Evolutionary conservation across 2,888 invertebrate species (phyloP).

Genomic region (Pyrrhia umbra): DNA sequence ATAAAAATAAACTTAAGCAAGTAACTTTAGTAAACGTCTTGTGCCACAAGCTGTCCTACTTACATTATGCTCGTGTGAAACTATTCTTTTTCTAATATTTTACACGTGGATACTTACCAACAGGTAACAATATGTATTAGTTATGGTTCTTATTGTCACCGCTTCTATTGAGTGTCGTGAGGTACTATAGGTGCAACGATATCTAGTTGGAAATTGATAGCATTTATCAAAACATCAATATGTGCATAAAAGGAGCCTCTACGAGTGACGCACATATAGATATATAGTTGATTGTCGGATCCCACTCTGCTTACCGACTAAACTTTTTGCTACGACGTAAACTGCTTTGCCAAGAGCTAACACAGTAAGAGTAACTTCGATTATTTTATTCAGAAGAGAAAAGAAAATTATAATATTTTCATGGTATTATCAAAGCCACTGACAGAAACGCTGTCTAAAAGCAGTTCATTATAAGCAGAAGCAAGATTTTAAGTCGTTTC

Average conservation of each 20-base stretch:
- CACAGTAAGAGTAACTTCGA: too few species aligned
- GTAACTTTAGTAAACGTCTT: background rate
- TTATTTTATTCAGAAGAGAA: too few species aligned
- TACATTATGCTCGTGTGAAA: slow-evolving; percentile 18
- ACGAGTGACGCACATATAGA: too few species aligned
- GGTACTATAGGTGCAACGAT: background rate
- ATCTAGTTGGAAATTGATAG: background rate
- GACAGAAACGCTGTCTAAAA: too few species aligned
- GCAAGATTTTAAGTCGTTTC: background rate
- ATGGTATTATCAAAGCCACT: too few species aligned
- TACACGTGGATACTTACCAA: slow-evolving; percentile 29
- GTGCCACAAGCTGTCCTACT: slow-evolving; percentile 13
- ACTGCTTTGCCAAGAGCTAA: too few species aligned
- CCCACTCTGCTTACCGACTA: too few species aligned
- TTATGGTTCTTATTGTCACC: slow-evolving; percentile 21
- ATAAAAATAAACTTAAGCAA: slow-evolving; percentile 36
- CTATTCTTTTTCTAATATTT: slow-evolving; percentile 29
- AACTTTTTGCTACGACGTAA: too few species aligned
- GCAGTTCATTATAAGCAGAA: background rate
- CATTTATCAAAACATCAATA: background rate
- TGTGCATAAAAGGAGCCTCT: too few species aligned
- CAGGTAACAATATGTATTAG: slow-evolving; percentile 14
- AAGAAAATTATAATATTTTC: too few species aligned
- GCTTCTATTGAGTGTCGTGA: slow-evolving; percentile 1
- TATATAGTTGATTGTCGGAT: background rate